Evolutionary conservation across 2,797 vertebrate species (phyloP), one percentile per base, ranked within the genome.

Genomic region (Myioborus melanocephalus): DNA sequence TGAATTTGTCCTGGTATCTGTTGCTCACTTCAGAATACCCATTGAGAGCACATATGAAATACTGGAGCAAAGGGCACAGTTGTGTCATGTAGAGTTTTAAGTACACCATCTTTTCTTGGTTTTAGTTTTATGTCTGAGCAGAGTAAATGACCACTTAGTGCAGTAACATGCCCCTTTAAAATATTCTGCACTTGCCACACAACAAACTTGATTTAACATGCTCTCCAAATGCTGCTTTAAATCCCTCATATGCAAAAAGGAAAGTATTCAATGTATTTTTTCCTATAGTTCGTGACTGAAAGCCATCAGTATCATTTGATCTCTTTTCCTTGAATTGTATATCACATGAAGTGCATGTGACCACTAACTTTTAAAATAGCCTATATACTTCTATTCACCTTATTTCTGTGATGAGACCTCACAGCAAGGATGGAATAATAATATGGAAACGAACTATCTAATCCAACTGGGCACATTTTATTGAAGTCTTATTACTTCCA

Each of bases 401-500:
- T 96, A 87, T 83, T 88, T 57, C 86, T 96, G 44, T n/a, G 59
- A 93, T 12, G 77, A 97, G 97, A 98, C 97, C 95, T 94, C 97
- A 97, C 97, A 98, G 96, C 93, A 96, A 96, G 97, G 96, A 97
- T 95, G 94, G 95, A 98, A 97, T 94, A 98, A 97, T 96, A 89
- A 92, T 96, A 97, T 97, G 98, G 97, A 98, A 98, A 98, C 87
- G 97, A 96, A 95, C 82, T 85, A 91, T 90, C 89, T 96, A 95
- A 96, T 97, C 97, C 98, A 98, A 96, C 52, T 97, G 97, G 95
- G 97, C 89, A 92, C 90, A 92, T 87, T 94, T 97, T 95, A 96
- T 90, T 96, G 91, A 95, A 96, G 85, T 92, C 91, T 98, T 98
- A 98, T 98, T 98, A 96, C 90, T 98, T 98, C 98, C 98, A 98